A percentile compares a stretch with the other conserved stretches of the same genome.
Conservation (phyloP, 2,797 vertebrate species). For the Bradypodion pumilum region DNA sequence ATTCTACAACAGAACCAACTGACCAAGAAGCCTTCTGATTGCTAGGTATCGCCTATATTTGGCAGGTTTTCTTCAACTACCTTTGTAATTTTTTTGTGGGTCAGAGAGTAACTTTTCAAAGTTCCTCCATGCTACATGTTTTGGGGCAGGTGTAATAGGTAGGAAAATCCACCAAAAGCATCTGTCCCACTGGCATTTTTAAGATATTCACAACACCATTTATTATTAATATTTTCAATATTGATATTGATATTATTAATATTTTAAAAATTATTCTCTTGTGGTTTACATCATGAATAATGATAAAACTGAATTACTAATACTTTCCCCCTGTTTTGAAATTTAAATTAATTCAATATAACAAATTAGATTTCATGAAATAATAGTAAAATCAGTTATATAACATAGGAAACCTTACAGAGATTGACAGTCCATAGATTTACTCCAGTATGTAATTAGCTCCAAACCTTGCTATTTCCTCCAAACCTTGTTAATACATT, state of each 20-base stretch:
- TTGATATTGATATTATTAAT: not conserved
- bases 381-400: not conserved
- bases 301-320: not conserved
- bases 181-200: no score
- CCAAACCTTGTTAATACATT: not conserved
- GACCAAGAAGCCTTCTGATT: not conserved
- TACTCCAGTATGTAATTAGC: not conserved
- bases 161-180: no score
- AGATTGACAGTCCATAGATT: not conserved
- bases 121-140: no score
- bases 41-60: not conserved
- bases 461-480: no score
- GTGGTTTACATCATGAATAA: not conserved
- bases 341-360: not conserved
- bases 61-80: not conserved
- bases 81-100: not conserved
- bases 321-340: not conserved
- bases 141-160: no score
- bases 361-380: not conserved
- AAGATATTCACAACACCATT: no score
- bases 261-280: not conserved
- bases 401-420: not conserved
- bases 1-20: not conserved
- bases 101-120: not conserved
- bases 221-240: no score